Evolutionary conservation across 2,113 vertebrate species (phyloP), one percentile per base, ranked within the genome.

Genomic region (Spea multiplicata): DNA sequence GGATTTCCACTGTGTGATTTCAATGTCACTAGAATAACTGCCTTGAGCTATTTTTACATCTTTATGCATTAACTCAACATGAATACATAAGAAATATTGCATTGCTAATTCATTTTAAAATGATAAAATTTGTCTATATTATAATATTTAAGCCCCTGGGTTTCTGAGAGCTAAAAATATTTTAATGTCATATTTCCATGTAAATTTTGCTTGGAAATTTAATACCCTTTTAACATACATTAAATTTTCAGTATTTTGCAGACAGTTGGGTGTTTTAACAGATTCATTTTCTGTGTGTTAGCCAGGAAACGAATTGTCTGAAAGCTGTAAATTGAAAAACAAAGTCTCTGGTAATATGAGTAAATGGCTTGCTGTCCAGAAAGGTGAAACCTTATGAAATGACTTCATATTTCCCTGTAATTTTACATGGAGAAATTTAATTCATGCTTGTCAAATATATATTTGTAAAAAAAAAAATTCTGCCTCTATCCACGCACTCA

Each of bases 1-100:
- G 76, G 82, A 68, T 83, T 83, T 83, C 89, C 87, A 86, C 86
- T 86, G 84, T 88, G 87, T 91, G 87, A 84, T 85, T 85, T 81
- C 83, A 83, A 83, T 82, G 85, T 84, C 87, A 89, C 88, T 84
- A 83, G 86, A 85, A 82, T 68, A 78, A 83, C 80, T 74, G 87
- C 90, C 84, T 83, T 47, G 81, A 84, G 88, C 87, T 86, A 87
- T 83, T 85, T 76, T 84, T 69, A n/a, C 76, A 80, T 88, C 88
- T 86, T 84, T 79, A 84, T 81, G 84, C 81, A 75, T 59, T 79
- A 84, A 83, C 65, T 81, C 82, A 61, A 82, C 81, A 62, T 85
- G 86, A 84, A 81, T 83, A 84, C 44, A 4, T 69, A 86, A 85
- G 84, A 87, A 83, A 84, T 81, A 81, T 79, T 76, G 59, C 72